A percentile compares a stretch with the other conserved stretches of the same genome.
Evolutionary conservation across 1,140 invertebrate species (phyloP).

Genomic region (Nasonia giraulti): DNA sequence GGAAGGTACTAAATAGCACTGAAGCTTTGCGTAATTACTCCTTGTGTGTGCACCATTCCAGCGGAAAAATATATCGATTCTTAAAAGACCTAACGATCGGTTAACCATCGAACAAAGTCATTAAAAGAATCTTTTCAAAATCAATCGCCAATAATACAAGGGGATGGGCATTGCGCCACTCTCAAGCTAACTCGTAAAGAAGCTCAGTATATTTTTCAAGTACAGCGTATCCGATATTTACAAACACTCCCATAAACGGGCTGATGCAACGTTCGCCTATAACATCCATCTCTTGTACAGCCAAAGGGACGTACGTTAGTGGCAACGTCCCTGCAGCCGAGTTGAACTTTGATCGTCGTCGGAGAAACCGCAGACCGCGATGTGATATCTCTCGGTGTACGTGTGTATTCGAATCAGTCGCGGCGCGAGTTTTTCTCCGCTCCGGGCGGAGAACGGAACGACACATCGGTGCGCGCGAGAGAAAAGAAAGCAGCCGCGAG

Average conservation of each 20-base stretch:
- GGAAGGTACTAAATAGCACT: background rate
- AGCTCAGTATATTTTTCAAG: background rate
- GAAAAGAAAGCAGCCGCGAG: constrained; percentile 9
- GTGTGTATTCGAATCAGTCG: background rate
- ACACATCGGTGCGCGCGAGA: background rate
- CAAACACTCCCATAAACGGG: background rate
- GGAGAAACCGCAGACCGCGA: constrained; percentile 38
- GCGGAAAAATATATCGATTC: constrained; percentile 11
- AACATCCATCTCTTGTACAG: background rate
- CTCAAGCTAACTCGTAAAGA: background rate
- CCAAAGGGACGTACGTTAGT: background rate
- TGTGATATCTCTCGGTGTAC: background rate
- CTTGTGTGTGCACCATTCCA: background rate
- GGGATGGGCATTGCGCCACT: background rate
- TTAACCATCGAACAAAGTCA: background rate
- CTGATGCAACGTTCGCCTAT: background rate
- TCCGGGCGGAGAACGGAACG: constrained; percentile 11
- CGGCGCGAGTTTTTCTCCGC: constrained; percentile 9
- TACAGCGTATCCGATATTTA: no score
- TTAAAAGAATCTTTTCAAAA: constrained; percentile 1
- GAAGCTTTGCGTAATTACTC: background rate
- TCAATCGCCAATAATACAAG: constrained; percentile 19
- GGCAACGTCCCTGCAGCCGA: background rate
- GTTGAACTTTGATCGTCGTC: background rate
- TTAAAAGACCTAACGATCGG: constrained; percentile 2